Evolutionary conservation across 2,113 vertebrate genomes (phyloP).

Genomic region (Rhea pennata): DNA sequence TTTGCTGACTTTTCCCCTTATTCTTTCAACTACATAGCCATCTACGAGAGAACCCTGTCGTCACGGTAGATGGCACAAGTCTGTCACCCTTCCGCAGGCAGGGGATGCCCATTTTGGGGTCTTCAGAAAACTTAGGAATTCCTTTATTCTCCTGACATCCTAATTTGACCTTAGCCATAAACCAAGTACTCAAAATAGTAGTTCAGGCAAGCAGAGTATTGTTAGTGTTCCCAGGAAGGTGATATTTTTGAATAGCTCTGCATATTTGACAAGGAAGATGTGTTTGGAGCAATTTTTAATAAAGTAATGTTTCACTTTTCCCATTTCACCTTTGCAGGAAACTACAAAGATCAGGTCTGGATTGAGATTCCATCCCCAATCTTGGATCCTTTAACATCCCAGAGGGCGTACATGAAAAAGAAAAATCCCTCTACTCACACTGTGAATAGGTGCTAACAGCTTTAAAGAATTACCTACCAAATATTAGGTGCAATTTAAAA

Average conservation of each 20-base stretch:
- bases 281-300: slow-evolving; percentile 67
- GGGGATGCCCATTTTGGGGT: not conserved
- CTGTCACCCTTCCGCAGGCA: not conserved
- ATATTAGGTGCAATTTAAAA: slow-evolving; percentile 74
- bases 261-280: slow-evolving; percentile 70
- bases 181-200: slow-evolving; percentile 50
- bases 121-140: not conserved
- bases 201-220: slow-evolving; percentile 50
- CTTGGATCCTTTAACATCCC: slow-evolving; percentile 65
- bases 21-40: not conserved
- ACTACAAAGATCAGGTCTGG: slow-evolving; percentile 46
- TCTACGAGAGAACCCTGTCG: accelerated
- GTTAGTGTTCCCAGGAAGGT: slow-evolving; percentile 64
- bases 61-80: not conserved
- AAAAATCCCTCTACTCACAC: slow-evolving; percentile 62
- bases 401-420: slow-evolving; percentile 64
- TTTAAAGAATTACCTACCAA: slow-evolving; percentile 74
- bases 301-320: slow-evolving; percentile 68
- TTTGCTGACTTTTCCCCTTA: not conserved
- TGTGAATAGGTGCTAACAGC: slow-evolving; percentile 68
- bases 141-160: not conserved
- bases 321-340: slow-evolving; percentile 53
- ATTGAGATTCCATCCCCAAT: slow-evolving; percentile 54
- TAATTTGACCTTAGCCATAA: slow-evolving; percentile 47
- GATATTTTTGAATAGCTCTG: slow-evolving; percentile 65